Base-by-base conservation (phyloP, 2,113 vertebrate genomes). In the Cyprinodon tularosa region DNA sequence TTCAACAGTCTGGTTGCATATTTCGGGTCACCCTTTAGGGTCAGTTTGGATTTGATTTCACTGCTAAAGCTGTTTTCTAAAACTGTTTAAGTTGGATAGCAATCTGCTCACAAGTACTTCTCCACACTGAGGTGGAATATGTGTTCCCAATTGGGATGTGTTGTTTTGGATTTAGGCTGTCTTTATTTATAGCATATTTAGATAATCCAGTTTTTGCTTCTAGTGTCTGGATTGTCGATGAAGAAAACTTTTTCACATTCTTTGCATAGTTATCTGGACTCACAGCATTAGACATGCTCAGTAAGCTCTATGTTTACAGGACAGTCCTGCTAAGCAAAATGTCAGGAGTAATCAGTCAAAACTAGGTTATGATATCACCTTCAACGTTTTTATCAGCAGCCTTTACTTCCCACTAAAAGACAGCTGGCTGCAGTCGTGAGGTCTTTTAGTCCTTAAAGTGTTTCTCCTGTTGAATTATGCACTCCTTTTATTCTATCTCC, bases 41-140 rank as follows among this genome's bases (percentile, higher is more conserved):
- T 53, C 42, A 68, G 50, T 29, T 75, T 60, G 47, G 64, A 50
- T 62, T 44, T 2, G 45, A 68, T 71, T 84, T 42, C 22, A 22
- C 37, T 71, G 59, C 10, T 14, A 1, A 39, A 29, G 57, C 29
- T 64, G 4, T 72, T 78, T 68, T 40, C 44, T 64, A 13, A 4
- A 4, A 42, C 22, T 15, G 36, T 62, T 40, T 20, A 17, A 68
- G 80, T 76, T 50, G 3, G n/a, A 5, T 61, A 45, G 39, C 45
- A 39, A 78, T 76, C 11, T 38, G 63, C 9, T 36, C 10, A 62
- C 48, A 38, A 66, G 44, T 11, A n/a, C 36, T 62, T 5, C 2
- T 40, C 44, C 22, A 37, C 4, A 4, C 47, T 12, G 5, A 48
- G 38, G 38, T 44, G 12, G 42, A n/a, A 42, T 71, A 29, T 13